Evolutionary conservation across 2,888 invertebrate genomes (phyloP), one percentile per base, ranked within the genome.

Genomic region (Nematopogon swammerdamellus): DNA sequence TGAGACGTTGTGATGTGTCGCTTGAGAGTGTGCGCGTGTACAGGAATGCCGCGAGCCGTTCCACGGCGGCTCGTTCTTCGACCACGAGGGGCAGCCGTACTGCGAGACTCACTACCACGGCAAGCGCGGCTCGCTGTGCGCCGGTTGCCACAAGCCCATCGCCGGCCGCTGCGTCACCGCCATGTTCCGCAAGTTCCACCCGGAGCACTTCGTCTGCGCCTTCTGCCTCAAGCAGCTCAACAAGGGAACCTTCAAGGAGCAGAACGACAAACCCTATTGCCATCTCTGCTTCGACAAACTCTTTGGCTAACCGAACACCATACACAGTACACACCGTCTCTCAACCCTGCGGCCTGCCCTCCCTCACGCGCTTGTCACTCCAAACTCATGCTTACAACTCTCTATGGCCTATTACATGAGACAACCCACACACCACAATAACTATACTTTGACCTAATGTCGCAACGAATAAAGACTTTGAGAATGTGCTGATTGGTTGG

Each of bases 21-120:
- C n/a, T n/a, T n/a, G n/a, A n/a, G n/a, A n/a, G n/a, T 25, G 25
- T 25, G 25, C 25, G 25, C 8, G 25, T 36, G 8, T 36, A 14
- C 83, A 98, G 98, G 97, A 98, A 67, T 99, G 99, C 72, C 88
- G 94, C 57, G 92, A 92, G 68, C 94, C 96, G 8, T 98, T 99
- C 83, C 92, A 95, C 66, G 95, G 95, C 19, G 97, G 97, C 1
- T 95, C 96, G 46, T 99, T 98, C 85, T 99, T 97, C 75, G 98
- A 99, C 73, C 96, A 97, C 72, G 97, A 98, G 68, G 97, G 97
- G 16, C 86, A 92, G 60, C 98, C 99, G 0, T 97, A 97, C 73
- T 99, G 99, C 72, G 98, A 99, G 80, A 96, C 95, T 1, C 99
- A 99, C 74, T 99, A 98, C 75, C 98, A 99, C 75, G 92, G 95